Base-by-base conservation (phyloP, 2,888 invertebrate species). In the Agriopis aurantiaria region DNA sequence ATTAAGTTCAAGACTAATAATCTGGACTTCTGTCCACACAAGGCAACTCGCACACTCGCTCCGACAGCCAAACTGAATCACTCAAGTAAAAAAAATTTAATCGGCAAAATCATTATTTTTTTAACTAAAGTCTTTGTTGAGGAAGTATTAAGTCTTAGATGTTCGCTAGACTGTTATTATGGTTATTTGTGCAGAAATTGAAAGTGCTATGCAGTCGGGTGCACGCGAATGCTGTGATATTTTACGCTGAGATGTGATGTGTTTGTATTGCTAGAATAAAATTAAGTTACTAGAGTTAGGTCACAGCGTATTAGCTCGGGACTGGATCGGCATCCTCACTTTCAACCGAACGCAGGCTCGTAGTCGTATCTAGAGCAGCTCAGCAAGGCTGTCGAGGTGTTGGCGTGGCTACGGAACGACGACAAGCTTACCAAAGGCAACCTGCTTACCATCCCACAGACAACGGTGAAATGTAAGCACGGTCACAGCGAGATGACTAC, bases 1-100 rank as follows among this genome's bases (percentile, higher is more conserved):
- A 85, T 85, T 83, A 86, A 80, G 82, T 43, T 82, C 77, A 81
- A 75, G 73, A 83, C 76, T 85, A 85, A 84, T 84, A 85, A 82
- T 75, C 75, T 49, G 55, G 43, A 63, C n/a, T 12, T 45, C 7
- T 11, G 56, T 53, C 80, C 76, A 75, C 80, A 79, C 81, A 83
- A 83, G 83, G 83, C 84, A 85, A 82, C 80, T 81, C 79, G 80
- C 82, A 85, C 84, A 83, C 80, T 80, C 80, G 75, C 76, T 79
- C 81, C 76, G 43, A 80, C 80, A 83, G 81, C 80, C 83, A 61
- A 65, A 72, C 79, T 79, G 78, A 78, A 80, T 78, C 75, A 82
- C 59, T 53, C 80, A 79, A 23, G n/a, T 23, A 85, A 79, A 83
- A 80, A 83, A 82, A 81, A 78, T 73, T 77, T 72, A n/a, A n/a